Evolutionary conservation across 1,140 invertebrate species (phyloP), one percentile per base, ranked within the genome.

Genomic region (Hermetia illucens): DNA sequence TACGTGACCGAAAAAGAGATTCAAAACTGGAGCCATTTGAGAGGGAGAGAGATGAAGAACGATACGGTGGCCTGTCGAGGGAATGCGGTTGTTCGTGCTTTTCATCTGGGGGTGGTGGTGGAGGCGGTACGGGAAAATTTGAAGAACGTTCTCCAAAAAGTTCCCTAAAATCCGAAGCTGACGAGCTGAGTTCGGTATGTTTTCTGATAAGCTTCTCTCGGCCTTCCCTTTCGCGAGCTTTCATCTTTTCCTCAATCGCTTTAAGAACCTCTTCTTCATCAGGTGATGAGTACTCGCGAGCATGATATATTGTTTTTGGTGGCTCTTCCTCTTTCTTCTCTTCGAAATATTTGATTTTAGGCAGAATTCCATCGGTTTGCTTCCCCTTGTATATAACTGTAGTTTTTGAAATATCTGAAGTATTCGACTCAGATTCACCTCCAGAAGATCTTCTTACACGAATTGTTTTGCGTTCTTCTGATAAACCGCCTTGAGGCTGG

Each of bases 271-370:
- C 47, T 6, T 46, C 50, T 43, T 50, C 58, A 47, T 68, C 63
- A 20, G 65, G 66, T 2, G 63, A 62, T 10, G 63, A 65, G 44
- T 59, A 64, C 44, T 72, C 71, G 39, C 65, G 65, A 0, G 69
- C 62, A 41, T 68, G 70, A 47, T 73, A 70, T 35, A 71, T 58
- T 12, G 65, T 68, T 21, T 65, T 66, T 10, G 61, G 50, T 4
- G 56, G 48, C 29, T 64, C 57, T 12, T 61, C 51, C 20, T 59
- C 58, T 32, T 67, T 61, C 0, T 73, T 72, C 12, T 72, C 75
- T 56, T 85, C 82, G 50, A 83, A 86, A 58, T 80, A 85, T 50
- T 84, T 74, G 2, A 86, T 78, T 57, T 82, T 85, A 39, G 72
- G 70, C 31, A 70, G 69, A 1, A 83, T 72, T 21, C 52, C 45